Evolutionary conservation across 1,140 invertebrate genomes (phyloP), one percentile per base, ranked within the genome.

Genomic region (Zaprionus kolodkinae): DNA sequence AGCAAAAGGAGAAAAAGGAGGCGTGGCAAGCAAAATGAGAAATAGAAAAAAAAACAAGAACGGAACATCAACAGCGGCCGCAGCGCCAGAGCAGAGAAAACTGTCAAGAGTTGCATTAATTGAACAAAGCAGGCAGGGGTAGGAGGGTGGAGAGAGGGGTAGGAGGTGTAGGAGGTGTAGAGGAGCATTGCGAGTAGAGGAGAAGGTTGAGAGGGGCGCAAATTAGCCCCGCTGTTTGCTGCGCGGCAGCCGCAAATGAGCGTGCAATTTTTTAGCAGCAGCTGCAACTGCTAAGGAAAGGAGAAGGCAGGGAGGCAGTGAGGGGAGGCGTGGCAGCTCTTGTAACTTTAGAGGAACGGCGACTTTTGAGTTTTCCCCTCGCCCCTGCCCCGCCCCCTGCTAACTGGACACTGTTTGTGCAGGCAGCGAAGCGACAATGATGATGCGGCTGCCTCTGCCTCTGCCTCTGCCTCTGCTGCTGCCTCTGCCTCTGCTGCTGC

Each of bases 21-120:
- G 33, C 48, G 69, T 62, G 35, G 45, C 63, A 77, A 69, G 75
- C 54, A 35, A 72, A 61, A 21, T 21, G 52, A 4, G 6, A 30
- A 30, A 3, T 5, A 4, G 27, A 6, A 30, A 30, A 30, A 4
- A 1, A 1, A 27, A 79, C 59, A 73, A 48, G 59, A 70, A 63
- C 70, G 64, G 45, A 36, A 61, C 70, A 76, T 52, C 67, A 66
- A 64, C 70, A 25, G 71, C 68, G 80, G 74, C 50, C 55, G 65
- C 66, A 76, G 74, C 56, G 71, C 79, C 21, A 21, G 21, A 78
- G 79, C 72, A 74, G 67, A 74, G 67, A 89, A 91, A 91, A 91
- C 88, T 91, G 88, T 91, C 88, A 91, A 91, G 88, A 91, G 88
- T 91, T 88, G 88, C 88, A 91, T 91, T 91, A 91, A 91, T 91